Base-by-base conservation (phyloP, 2,888 invertebrate genomes). In the Druceiella hillmani region DNA sequence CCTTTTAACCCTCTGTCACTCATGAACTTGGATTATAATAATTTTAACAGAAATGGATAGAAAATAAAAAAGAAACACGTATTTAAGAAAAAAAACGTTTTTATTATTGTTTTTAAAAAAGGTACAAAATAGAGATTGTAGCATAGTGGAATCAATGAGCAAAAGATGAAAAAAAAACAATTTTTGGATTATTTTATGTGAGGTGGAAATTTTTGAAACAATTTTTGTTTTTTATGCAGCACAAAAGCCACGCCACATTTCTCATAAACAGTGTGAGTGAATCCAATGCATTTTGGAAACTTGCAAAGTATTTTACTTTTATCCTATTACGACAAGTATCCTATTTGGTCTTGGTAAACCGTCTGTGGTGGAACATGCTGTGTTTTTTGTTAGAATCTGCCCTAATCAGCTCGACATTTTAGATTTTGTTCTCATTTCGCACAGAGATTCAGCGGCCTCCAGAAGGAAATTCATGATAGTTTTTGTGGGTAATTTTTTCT, bases 351-450 rank as follows among this genome's bases (percentile, higher is more conserved):
- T n/a, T n/a, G n/a, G n/a, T n/a, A n/a, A 11, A 37, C 31, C 31
- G 25, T 25, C 17, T 31, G 16, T 31, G 36, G 32, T 10, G 36
- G 40, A 24, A 35, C 29, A 37, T 37, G 36, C 27, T 38, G 22
- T 15, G 41, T 20, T 33, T 41, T 16, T 39, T 29, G 2, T 27
- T 34, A 34, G 33, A 28, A 14, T 27, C 13, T 36, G 26, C 27
- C 3, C 36, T 41, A 17, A 37, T 27, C 28, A 26, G 20, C 30
- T 41, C 41, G 10, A 30, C 24, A n/a, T 36, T 20, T 33, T 28
- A n/a, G 38, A 10, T 25, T 31, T 24, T 2, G 20, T 16, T 5
- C 25, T 33, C 24, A 38, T 3, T 15, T 38, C 33, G 16, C 38
- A 38, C 2, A 38, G 24, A 36, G 26, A 17, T 15, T 7, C 15